Base-by-base conservation (phyloP, 1,140 invertebrate genomes). In the Trypoxylus dichotomus region DNA sequence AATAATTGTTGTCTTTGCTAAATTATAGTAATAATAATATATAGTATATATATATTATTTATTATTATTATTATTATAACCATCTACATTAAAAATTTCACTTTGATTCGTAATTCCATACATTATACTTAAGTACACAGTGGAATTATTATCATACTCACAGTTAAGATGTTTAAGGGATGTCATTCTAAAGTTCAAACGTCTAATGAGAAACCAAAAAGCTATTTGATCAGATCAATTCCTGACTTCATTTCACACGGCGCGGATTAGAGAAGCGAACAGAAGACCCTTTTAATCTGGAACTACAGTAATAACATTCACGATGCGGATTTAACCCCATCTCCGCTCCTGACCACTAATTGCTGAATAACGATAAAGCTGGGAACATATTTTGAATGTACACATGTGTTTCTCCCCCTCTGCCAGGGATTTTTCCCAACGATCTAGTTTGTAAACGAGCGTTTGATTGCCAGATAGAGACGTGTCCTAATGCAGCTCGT, bases 361-460 rank as follows among this genome's bases (percentile, higher is more conserved):
- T 77, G 76, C 76, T 47, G 76, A 73, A 77, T 77, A 71, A 77
- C 76, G 63, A 68, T 21, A 73, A 32, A 43, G 68, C 76, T 77
- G 76, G 76, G 76, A 77, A 77, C 76, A 68, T 77, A 77, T 77
- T 77, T 77, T 77, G 71, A 77, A 77, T 77, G 63, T 77, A 73
- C 76, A 77, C 76, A 77, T 77, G 71, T 77, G 76, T 73, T 47
- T 68, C 73, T 73, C 76, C 76, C n/a, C 76, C 41, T 73, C 60
- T 63, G 68, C 47, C 47, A 73, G 68, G 68, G 76, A 73, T 77
- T 77, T 77, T 77, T 74, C 42, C 43, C 42, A n/a, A n/a, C 75
- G 25, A 29, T 76, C 47, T 58, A 54, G 47, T 58, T 60, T 29
- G 42, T 76, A 76, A 76, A 76, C 47, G 75, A 60, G 47, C 75